Evolutionary conservation across 2,797 vertebrate genomes (phyloP).

Genomic region (Phoeniculus purpureus): DNA sequence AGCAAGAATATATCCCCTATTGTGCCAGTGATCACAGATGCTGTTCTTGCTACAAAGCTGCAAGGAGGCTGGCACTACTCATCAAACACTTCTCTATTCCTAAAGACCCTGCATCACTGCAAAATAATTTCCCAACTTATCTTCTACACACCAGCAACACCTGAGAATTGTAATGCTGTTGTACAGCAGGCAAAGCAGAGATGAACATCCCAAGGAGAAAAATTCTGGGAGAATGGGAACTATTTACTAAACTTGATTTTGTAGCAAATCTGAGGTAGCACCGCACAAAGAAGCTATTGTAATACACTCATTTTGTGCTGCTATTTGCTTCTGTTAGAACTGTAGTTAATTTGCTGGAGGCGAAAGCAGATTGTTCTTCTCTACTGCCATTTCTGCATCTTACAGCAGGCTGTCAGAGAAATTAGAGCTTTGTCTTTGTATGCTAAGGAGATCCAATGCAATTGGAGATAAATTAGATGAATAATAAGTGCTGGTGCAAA

Average conservation of each 20-base stretch:
- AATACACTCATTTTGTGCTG: background rate
- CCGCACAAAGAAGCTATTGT: background rate
- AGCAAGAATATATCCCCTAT: background rate
- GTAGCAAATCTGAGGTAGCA: background rate
- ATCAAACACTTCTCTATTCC: background rate
- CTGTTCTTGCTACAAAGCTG: background rate
- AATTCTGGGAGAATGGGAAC: background rate
- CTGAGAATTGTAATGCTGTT: background rate
- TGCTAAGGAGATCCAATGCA: constrained; percentile 18
- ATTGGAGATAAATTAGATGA: constrained; percentile 55
- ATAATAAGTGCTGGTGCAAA: constrained; percentile 38
- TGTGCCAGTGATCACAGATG: background rate
- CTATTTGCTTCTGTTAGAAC: background rate
- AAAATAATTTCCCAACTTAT: background rate
- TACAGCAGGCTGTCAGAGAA: constrained; percentile 19
- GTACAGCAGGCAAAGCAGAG: background rate
- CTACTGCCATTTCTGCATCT: background rate
- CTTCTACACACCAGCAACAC: background rate
- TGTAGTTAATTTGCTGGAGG: background rate
- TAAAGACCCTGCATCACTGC: background rate
- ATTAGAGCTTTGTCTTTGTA: constrained; percentile 24
- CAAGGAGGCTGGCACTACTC: background rate
- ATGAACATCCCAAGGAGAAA: background rate
- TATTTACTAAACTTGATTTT: background rate
- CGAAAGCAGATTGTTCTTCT: background rate